These are phyloP conservation scores for Microchirus variegatus DNA, from an alignment of 2,797 vertebrate genomes.

Conservation along the genomic window DNA sequence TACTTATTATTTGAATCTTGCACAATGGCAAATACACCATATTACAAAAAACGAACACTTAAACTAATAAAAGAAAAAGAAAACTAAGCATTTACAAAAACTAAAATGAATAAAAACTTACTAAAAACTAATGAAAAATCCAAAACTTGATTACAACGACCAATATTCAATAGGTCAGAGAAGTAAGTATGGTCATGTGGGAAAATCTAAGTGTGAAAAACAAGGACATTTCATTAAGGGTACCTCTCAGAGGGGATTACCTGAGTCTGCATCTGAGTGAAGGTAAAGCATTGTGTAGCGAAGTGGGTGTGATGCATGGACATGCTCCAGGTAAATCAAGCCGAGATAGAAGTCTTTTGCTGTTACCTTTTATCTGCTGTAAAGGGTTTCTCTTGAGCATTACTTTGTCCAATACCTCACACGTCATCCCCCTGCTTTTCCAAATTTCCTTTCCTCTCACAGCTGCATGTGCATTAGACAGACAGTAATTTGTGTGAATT, in stretches of 20 bases:
- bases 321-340: slow-evolving; percentile 15
- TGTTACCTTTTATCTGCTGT: slow-evolving; percentile 33
- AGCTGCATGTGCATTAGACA: slow-evolving; percentile 51
- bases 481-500: slow-evolving; percentile 76
- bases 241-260: slow-evolving; percentile 13
- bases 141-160: no score
- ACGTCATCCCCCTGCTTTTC: slow-evolving; percentile 50
- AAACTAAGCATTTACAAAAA: no score
- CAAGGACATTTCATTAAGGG: background rate
- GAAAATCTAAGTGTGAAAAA: slow-evolving; percentile 7
- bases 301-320: slow-evolving; percentile 21
- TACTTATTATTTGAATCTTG: no score
- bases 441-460: slow-evolving; percentile 51
- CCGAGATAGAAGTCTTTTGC: slow-evolving; percentile 25
- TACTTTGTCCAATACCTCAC: slow-evolving; percentile 29
- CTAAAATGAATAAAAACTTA: no score
- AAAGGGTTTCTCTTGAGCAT: slow-evolving; percentile 28
- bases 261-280: slow-evolving; percentile 16
- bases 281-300: slow-evolving; percentile 5
- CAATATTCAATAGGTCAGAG: background rate
- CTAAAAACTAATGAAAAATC: no score
- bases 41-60: no score
- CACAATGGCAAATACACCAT: no score
- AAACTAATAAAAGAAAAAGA: no score
- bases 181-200: background rate